Evolutionary conservation across 1,140 invertebrate genomes (phyloP).

Genomic region (Penaeus vannamei): DNA sequence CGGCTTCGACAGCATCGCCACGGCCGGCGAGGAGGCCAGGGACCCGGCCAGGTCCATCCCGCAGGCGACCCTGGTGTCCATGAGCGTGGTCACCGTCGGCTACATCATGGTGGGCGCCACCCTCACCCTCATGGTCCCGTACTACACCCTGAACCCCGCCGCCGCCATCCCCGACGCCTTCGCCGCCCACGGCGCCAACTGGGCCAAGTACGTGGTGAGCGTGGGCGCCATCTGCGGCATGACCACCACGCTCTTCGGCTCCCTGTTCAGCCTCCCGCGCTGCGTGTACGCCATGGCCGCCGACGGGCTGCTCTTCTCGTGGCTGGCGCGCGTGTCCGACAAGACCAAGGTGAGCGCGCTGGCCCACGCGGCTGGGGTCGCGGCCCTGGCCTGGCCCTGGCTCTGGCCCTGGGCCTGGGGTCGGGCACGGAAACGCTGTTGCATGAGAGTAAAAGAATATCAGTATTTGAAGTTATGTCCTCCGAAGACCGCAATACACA

Average conservation of each 20-base stretch:
- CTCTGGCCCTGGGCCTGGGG: neutral
- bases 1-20: conserved; percentile 87
- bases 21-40: conserved; percentile 88
- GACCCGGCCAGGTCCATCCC: conserved; percentile 86
- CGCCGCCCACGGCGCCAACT: conserved; percentile 74
- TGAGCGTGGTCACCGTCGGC: conserved; percentile 83
- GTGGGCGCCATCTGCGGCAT: conserved; percentile 91
- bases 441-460: too few relatives aligned
- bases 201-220: conserved; percentile 91
- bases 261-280: conserved; percentile 85
- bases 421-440: too few relatives aligned
- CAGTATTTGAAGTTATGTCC: too few relatives aligned
- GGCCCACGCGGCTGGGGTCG: neutral
- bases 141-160: conserved; percentile 79
- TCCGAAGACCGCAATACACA: too few relatives aligned
- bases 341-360: conserved; percentile 77
- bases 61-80: conserved; percentile 83
- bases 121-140: conserved; percentile 88
- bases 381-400: neutral
- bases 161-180: conserved; percentile 91
- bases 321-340: conserved; percentile 82
- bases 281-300: conserved; percentile 91
- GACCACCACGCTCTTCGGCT: conserved; percentile 87
- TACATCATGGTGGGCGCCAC: conserved; percentile 87
- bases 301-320: conserved; percentile 88